A percentile compares a stretch with the other conserved stretches of the same genome.
phyloP scores from a whole-genome alignment of 2,888 invertebrate species.

The Aromia moschata region DNA sequence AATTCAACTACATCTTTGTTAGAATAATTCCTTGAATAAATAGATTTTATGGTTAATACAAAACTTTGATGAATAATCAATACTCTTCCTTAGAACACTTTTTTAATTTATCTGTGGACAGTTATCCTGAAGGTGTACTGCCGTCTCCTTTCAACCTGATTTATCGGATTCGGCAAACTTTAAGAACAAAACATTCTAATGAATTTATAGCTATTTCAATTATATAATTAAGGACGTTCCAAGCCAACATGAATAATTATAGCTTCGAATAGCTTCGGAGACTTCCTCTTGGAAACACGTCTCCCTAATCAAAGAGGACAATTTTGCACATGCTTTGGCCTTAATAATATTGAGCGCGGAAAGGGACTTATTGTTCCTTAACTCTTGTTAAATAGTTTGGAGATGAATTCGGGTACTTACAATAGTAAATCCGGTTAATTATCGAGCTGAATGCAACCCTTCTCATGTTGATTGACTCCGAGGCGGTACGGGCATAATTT shows the following conservation, averaged over 20 bases:
- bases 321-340: constrained; percentile 6
- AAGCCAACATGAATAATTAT: constrained; percentile 1
- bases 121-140: too few species aligned
- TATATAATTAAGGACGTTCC: neutral
- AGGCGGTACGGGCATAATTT: constrained; percentile 9
- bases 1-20: too few species aligned
- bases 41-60: too few species aligned
- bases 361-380: constrained; percentile 18
- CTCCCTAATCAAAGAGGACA: constrained; percentile 10
- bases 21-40: too few species aligned
- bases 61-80: too few species aligned
- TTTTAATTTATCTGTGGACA: too few species aligned
- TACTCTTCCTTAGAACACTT: too few species aligned
- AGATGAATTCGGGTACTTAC: constrained; percentile 8
- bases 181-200: too few species aligned
- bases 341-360: constrained; percentile 1
- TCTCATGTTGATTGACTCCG: constrained; percentile 18
- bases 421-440: constrained; percentile 19
- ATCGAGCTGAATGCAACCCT: constrained; percentile 19
- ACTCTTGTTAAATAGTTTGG: constrained; percentile 20
- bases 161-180: too few species aligned
- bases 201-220: too few species aligned
- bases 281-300: neutral
- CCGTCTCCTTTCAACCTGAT: too few species aligned
- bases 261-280: too few species aligned